A percentile compares a stretch with the other conserved stretches of the same genome.
Conservation (phyloP, 1,140 invertebrate species). For the Zaprionus ornatus region DNA sequence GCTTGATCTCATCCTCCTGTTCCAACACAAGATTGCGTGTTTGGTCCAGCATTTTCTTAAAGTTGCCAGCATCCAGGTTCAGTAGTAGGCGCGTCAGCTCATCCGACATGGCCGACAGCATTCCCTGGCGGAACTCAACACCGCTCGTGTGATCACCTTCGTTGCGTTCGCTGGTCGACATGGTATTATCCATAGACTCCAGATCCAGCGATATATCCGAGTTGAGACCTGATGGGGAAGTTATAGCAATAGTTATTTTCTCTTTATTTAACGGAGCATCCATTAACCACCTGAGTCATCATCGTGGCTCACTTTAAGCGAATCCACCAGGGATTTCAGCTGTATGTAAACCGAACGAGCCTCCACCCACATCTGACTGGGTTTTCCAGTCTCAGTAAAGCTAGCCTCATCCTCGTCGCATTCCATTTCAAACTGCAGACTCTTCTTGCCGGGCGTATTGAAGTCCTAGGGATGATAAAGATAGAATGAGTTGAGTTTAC, state of each 20-base stretch:
- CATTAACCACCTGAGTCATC: constrained; percentile 85
- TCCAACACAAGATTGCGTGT: constrained; percentile 89
- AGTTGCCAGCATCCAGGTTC: constrained; percentile 90
- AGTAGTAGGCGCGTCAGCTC: constrained; percentile 89
- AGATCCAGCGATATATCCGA: constrained; percentile 85
- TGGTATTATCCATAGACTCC: constrained; percentile 84
- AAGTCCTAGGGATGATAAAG: constrained; percentile 51
- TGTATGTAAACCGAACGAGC: constrained; percentile 88
- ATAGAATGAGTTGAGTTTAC: too few species aligned
- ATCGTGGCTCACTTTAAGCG: constrained; percentile 89
- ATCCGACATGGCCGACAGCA: constrained; percentile 87
- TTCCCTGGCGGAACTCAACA: constrained; percentile 85
- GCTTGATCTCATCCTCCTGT: constrained; percentile 91
- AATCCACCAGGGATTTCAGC: constrained; percentile 87
- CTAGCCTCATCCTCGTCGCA: constrained; percentile 87
- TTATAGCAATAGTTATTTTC: neutral
- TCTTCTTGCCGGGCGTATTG: constrained; percentile 84
- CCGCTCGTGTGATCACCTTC: constrained; percentile 63
- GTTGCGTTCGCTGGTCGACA: constrained; percentile 80
- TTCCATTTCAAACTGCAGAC: constrained; percentile 91
- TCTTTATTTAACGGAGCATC: too few species aligned
- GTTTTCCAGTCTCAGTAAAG: constrained; percentile 75
- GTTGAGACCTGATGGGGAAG: constrained; percentile 84
- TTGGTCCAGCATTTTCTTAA: constrained; percentile 92
- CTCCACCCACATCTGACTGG: constrained; percentile 85